Conservation (phyloP, 2,113 vertebrate genomes). For the Brienomyrus longianalis region DNA sequence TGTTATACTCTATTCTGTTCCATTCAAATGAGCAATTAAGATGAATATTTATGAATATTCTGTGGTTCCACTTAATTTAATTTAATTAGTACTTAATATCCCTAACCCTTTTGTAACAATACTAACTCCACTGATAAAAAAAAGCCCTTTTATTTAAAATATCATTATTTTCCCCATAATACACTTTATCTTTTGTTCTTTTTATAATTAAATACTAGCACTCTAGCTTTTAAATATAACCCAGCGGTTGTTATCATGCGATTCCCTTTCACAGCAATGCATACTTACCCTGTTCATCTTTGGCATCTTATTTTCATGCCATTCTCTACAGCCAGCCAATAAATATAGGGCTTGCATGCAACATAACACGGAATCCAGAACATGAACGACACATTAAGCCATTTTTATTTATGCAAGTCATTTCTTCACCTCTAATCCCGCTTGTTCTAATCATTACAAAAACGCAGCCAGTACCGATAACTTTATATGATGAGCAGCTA, state of each 20-base stretch:
- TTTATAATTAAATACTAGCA: background rate
- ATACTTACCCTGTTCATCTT: background rate
- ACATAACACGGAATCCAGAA: background rate
- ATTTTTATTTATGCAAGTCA: background rate
- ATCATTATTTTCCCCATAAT: background rate
- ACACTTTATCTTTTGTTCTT: background rate
- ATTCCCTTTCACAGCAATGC: background rate
- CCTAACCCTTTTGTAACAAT: constrained; percentile 42
- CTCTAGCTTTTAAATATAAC: background rate
- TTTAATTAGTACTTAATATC: constrained; percentile 52
- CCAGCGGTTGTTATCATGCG: background rate
- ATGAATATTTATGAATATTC: constrained; percentile 59
- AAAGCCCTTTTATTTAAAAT: constrained; percentile 7
- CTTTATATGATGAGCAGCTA: background rate
- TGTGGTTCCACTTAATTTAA: constrained; percentile 62
- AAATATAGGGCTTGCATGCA: background rate
- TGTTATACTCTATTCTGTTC: constrained; percentile 49
- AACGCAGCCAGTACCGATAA: background rate
- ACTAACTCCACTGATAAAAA: constrained; percentile 16
- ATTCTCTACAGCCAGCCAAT: background rate
- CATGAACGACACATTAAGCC: background rate
- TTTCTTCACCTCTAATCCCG: background rate
- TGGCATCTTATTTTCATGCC: background rate
- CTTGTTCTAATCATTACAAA: background rate
- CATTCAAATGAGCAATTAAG: constrained; percentile 52